phyloP scores from a whole-genome alignment of 2,113 vertebrate species.

The Chionis minor region DNA sequence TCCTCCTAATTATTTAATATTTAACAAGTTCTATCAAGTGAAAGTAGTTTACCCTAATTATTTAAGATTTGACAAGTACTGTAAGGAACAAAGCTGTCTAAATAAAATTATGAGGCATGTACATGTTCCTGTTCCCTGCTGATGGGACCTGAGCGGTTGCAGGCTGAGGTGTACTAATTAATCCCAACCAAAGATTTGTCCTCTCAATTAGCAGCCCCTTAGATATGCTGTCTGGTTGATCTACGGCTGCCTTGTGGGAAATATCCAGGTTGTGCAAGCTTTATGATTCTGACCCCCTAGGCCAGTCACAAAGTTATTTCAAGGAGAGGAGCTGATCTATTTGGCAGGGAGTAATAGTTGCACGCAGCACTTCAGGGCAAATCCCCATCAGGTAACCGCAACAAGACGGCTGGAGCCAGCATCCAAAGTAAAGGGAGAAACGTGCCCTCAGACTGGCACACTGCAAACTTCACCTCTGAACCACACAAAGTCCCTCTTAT shows the following conservation, averaged over 20 bases:
- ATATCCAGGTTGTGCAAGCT: neutral
- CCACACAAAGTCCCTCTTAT: neutral
- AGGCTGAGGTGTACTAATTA: constrained; percentile 13
- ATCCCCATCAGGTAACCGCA: neutral
- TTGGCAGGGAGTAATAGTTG: neutral
- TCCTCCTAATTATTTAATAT: neutral
- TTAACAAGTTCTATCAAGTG: neutral
- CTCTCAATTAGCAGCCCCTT: neutral
- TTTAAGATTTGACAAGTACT: neutral
- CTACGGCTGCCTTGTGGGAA: neutral
- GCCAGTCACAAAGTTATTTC: neutral
- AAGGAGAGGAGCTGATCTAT: neutral
- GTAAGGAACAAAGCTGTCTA: neutral
- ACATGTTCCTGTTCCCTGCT: neutral
- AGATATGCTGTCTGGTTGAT: neutral
- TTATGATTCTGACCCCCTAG: neutral
- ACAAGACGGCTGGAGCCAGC: neutral
- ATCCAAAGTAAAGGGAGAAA: neutral
- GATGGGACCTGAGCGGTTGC: neutral
- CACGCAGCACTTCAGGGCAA: neutral
- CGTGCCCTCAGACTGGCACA: neutral
- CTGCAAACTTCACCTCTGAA: neutral
- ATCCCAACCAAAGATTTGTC: neutral
- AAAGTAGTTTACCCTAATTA: neutral
- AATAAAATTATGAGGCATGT: neutral